phyloP scores from a whole-genome alignment of 2,888 invertebrate species.

The Pelosia muscerda region DNA sequence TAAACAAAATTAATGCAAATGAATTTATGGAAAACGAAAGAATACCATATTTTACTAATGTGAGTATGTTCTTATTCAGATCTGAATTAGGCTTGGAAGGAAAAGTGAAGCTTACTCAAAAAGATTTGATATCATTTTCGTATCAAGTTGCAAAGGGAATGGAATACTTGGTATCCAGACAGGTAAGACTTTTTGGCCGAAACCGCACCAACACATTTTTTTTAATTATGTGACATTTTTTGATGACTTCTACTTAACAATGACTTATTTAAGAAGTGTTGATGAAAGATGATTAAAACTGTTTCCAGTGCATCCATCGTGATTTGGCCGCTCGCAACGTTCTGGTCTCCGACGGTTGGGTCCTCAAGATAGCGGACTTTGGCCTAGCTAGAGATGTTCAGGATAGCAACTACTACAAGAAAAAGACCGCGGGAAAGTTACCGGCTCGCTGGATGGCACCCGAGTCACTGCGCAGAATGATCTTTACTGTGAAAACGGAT shows the following conservation, averaged over 20 bases:
- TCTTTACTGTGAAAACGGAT: slow-evolving; percentile 97
- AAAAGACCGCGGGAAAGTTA: slow-evolving; percentile 98
- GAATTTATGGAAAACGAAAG: too few relatives aligned
- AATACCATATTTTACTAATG: too few relatives aligned
- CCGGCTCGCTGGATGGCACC: slow-evolving; percentile 99
- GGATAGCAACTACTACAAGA: slow-evolving; percentile 97
- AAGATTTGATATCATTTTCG: slow-evolving; percentile 97
- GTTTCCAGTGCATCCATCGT: slow-evolving; percentile 95
- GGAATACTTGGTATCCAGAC: slow-evolving; percentile 98
- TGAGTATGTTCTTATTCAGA: slow-evolving; percentile 63
- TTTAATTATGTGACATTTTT: too few relatives aligned
- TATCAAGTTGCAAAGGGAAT: slow-evolving; percentile 99
- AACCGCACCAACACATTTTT: background rate
- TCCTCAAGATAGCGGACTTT: slow-evolving; percentile 99
- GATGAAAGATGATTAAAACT: background rate
- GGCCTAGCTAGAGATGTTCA: slow-evolving; percentile 98
- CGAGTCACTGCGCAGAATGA: slow-evolving; percentile 97
- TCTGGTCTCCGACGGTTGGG: slow-evolving; percentile 96
- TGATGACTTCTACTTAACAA: too few relatives aligned
- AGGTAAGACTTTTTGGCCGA: slow-evolving; percentile 86
- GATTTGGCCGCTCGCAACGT: slow-evolving; percentile 99
- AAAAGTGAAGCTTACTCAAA: slow-evolving; percentile 93
- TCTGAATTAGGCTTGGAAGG: slow-evolving; percentile 91
- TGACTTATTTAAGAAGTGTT: too few relatives aligned
- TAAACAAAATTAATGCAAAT: too few relatives aligned